phyloP scores from a whole-genome alignment of 2,797 vertebrate genomes.

The Crax fasciolata region DNA sequence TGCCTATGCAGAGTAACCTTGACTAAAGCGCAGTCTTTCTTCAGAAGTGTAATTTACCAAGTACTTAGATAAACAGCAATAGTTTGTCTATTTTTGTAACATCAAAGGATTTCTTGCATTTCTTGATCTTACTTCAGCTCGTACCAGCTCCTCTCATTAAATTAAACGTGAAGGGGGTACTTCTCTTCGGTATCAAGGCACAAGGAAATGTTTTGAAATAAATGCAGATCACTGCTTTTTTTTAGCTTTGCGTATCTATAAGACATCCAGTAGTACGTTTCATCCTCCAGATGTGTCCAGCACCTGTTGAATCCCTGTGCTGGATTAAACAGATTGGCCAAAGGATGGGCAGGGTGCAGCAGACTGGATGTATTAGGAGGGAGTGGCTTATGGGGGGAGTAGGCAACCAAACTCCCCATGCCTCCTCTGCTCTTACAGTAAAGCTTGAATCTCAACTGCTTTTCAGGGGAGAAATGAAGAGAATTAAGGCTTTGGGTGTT shows the following conservation, averaged over 20 bases:
- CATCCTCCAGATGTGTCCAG: background rate
- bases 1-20: background rate
- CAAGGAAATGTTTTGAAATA: background rate
- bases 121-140: slow-evolving; percentile 23
- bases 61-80: slow-evolving; percentile 14
- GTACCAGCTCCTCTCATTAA: background rate
- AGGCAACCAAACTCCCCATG: background rate
- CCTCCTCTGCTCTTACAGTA: background rate
- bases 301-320: background rate
- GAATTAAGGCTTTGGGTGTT: background rate
- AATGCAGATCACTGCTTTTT: background rate
- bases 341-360: background rate
- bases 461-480: background rate
- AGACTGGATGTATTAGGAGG: background rate
- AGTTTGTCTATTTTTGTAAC: background rate
- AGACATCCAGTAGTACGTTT: background rate
- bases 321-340: background rate
- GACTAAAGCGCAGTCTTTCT: background rate
- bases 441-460: background rate
- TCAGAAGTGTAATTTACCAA: background rate
- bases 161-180: background rate
- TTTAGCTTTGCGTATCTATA: background rate
- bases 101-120: slow-evolving; percentile 2
- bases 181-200: background rate
- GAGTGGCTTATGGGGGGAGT: background rate